Evolutionary conservation across 1,140 invertebrate species (phyloP), one percentile per base, ranked within the genome.

Genomic region (Brachionus rotundiformis): DNA sequence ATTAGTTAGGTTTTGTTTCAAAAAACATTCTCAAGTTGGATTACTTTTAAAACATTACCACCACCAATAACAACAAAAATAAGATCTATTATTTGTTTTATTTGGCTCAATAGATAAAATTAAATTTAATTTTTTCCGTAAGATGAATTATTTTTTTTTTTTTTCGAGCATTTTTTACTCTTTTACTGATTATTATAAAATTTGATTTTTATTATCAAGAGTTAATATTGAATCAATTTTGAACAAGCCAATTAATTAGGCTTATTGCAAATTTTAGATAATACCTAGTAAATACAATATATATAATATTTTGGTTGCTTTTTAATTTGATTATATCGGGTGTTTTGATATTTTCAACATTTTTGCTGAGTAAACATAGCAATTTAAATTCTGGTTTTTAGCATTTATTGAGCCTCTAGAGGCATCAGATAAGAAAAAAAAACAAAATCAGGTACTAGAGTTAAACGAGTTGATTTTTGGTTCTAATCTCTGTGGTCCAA

Each of bases 371-470:
- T 54, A 54, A 54, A 54, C 47, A 54, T 19, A 54, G 47, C 19
- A 54, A 54, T 54, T 54, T 54, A 7, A 54, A 54, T 54, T 54
- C 47, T 54, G 47, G 47, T 54, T 54, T 54, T 54, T 54, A 54
- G 47, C 47, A 54, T 54, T 54, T 54, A 54, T 54, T 54, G 7
- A 23, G n/a, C 23, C 47, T 54, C 47, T 54, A 23, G 16, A 54
- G 47, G 47, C 47, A 54, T 19, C 6, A 54, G 4, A 54, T 25
- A 23, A 3, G 19, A 54, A 54, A 54, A 19, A 16, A 54, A 54
- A 54, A 19, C 47, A 54, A 16, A 54, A 54, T 54, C 47, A 54
- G 47, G 47, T 54, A 54, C 16, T 19, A 54, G 47, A 54, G 7
- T 6, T 54, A 19, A 23, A 54, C 19, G 7, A 54, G 47, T 54